Evolutionary conservation across 2,888 invertebrate species (phyloP).

Genomic region (Melikaiella ostensackeni): DNA sequence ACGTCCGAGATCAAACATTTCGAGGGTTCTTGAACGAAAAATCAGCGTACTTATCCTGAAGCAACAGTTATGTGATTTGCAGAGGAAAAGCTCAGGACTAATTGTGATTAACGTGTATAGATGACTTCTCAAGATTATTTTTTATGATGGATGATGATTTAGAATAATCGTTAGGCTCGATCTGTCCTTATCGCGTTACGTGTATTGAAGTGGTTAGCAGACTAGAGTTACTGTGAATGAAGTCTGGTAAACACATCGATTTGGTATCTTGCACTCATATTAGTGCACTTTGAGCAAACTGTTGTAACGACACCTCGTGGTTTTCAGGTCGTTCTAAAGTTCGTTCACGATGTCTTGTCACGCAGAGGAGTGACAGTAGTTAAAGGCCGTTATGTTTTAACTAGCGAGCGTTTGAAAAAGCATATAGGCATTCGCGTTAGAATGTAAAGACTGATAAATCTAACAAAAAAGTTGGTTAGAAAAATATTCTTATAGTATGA

Average conservation of each 20-base stretch:
- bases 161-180: not conserved
- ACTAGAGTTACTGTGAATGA: not conserved
- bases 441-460: not conserved
- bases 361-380: constrained; percentile 3
- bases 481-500: not conserved
- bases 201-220: not conserved
- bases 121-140: constrained; percentile 11
- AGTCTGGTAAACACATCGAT: not conserved
- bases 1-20: constrained; percentile 1
- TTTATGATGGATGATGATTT: constrained; percentile 23
- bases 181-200: constrained; percentile 1
- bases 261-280: not conserved
- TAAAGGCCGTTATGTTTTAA: not conserved
- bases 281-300: constrained; percentile 10
- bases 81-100: not conserved
- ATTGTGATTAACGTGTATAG: constrained; percentile 23
- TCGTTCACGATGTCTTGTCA: constrained; percentile 7
- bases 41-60: not conserved
- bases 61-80: constrained; percentile 1
- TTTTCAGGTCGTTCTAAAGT: not conserved
- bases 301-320: constrained; percentile 18
- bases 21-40: not conserved
- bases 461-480: not conserved
- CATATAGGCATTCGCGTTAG: not conserved
- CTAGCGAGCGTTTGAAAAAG: not conserved